phyloP scores from a whole-genome alignment of 53 echinoderm and acorn worm genomes.

The Mesocentrotus franciscanus region DNA sequence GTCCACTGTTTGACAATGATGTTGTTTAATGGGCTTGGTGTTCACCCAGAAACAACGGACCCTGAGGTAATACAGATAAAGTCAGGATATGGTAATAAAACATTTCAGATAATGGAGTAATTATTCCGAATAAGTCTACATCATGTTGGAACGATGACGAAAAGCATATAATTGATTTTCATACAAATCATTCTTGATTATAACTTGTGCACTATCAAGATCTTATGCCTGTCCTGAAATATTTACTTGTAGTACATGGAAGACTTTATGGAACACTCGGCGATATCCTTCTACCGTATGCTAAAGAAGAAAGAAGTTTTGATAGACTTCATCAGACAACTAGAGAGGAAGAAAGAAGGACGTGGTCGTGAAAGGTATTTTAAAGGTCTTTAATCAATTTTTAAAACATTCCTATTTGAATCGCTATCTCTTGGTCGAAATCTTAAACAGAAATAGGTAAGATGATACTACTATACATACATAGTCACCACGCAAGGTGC shows the following conservation, averaged over 20 bases:
- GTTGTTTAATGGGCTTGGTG: slow-evolving; percentile 8
- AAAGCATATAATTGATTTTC: too few species aligned
- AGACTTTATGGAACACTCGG: slow-evolving; percentile 39
- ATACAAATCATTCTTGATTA: too few species aligned
- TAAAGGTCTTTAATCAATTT: too few species aligned
- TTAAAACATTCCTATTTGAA: too few species aligned
- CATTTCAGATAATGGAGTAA: too few species aligned
- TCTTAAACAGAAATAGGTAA: background rate
- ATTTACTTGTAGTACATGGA: slow-evolving; percentile 20
- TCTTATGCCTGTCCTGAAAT: background rate
- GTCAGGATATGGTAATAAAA: too few species aligned
- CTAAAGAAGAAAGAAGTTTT: slow-evolving; percentile 16
- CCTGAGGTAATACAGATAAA: background rate
- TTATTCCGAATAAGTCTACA: too few species aligned
- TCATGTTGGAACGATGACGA: too few species aligned
- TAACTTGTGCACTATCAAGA: too few species aligned
- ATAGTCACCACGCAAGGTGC: too few species aligned
- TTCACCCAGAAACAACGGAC: slow-evolving; percentile 24
- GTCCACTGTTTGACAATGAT: slow-evolving; percentile 9
- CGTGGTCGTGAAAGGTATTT: background rate
- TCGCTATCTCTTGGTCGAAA: background rate
- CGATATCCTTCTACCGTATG: slow-evolving; percentile 40
- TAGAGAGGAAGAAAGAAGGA: slow-evolving; percentile 3
- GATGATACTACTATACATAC: too few species aligned
- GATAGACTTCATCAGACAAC: slow-evolving; percentile 13